phyloP scores from a whole-genome alignment of 1,140 invertebrate genomes.

The Apocrypta bakeri region DNA sequence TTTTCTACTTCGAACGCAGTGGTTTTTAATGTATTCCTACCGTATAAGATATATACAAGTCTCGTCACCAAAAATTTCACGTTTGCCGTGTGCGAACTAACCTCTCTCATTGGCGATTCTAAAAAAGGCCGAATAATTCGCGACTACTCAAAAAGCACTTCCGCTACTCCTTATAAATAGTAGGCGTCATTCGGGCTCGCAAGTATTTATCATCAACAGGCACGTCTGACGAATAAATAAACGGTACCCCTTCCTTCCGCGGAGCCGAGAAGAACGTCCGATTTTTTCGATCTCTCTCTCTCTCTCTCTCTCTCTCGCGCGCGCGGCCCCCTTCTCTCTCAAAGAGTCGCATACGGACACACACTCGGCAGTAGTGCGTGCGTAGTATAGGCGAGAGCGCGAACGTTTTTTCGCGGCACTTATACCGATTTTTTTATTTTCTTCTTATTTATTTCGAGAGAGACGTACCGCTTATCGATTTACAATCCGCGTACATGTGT shows the following conservation, averaged over 20 bases:
- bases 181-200: neutral
- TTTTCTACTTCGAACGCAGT: no score
- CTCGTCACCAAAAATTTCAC: neutral
- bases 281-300: neutral
- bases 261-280: neutral
- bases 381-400: neutral
- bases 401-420: neutral
- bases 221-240: constrained; percentile 23
- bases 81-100: no score
- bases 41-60: no score
- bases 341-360: neutral
- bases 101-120: no score
- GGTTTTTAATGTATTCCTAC: no score
- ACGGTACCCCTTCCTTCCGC: constrained; percentile 33
- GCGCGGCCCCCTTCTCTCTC: no score
- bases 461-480: no score
- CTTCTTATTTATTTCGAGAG: no score
- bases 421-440: neutral
- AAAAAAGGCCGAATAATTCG: neutral
- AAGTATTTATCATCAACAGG: constrained; percentile 12
- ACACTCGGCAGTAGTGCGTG: neutral
- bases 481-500: neutral
- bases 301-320: neutral
- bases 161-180: neutral
- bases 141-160: neutral